Percentiles rank a stretch among this genome's conserved stretches.
phyloP scores from a whole-genome alignment of 2,113 vertebrate species.

The Prochilodus magdalenae region DNA sequence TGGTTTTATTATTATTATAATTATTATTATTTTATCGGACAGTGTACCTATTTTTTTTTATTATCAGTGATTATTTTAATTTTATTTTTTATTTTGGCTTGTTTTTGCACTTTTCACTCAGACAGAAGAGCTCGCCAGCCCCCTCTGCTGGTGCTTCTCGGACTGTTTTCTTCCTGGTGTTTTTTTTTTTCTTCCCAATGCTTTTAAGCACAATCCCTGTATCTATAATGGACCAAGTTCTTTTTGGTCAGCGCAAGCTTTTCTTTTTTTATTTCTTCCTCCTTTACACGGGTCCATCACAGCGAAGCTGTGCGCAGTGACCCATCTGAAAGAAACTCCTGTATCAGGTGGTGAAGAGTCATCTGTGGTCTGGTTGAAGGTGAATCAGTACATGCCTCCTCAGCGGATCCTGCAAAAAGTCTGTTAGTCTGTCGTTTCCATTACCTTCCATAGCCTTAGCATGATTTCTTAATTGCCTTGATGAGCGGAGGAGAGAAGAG shows the following conservation, averaged over 20 bases:
- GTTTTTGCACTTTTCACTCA: conserved; percentile 68
- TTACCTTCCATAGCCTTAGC: conserved; percentile 87
- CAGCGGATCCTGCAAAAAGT: conserved; percentile 73
- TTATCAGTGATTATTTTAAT: neutral
- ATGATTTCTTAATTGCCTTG: conserved; percentile 87
- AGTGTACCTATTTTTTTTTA: too few relatives aligned
- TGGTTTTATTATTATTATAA: neutral
- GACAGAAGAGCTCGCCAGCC: conserved; percentile 8
- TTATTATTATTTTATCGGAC: conserved; percentile 1
- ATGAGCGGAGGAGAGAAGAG: conserved; percentile 58
- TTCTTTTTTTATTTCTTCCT: neutral
- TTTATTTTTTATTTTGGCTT: conserved; percentile 20
- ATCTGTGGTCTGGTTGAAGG: conserved; percentile 50
- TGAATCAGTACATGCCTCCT: conserved; percentile 54
- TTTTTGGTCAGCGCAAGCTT: conserved; percentile 33
- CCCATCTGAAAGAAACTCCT: conserved; percentile 23
- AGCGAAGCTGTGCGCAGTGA: conserved; percentile 21
- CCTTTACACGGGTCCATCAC: conserved; percentile 14
- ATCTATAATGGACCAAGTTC: conserved; percentile 13
- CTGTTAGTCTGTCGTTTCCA: conserved; percentile 63
- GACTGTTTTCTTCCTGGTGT: conserved; percentile 24
- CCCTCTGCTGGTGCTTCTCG: conserved; percentile 75
- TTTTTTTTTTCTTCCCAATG: conserved; percentile 20
- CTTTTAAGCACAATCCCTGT: conserved; percentile 31
- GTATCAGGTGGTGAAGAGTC: conserved; percentile 72